Conservation (phyloP, 2,797 vertebrate genomes). For the Siniperca obscura region DNA sequence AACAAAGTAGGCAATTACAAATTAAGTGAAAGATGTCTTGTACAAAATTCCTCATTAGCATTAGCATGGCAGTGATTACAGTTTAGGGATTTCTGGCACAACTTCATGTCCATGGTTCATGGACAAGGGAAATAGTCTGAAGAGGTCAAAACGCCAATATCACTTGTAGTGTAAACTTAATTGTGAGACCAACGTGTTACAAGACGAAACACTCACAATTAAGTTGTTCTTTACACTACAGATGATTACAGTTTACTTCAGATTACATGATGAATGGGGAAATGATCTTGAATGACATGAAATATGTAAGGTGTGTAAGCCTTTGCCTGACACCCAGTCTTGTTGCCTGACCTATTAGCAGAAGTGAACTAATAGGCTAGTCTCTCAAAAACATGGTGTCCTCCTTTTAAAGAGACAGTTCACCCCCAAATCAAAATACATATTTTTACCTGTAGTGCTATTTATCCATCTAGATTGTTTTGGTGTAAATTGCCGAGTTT, state of each 20-base stretch:
- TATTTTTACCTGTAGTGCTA: no score
- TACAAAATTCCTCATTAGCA: conserved; percentile 28
- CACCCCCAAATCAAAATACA: no score
- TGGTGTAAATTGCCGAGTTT: no score
- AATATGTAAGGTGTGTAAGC: not conserved
- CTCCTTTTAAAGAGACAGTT: not conserved
- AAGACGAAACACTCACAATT: not conserved
- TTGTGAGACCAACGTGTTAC: not conserved
- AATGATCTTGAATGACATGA: not conserved
- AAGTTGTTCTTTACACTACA: not conserved
- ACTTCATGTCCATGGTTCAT: not conserved
- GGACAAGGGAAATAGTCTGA: not conserved
- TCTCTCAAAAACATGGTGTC: not conserved
- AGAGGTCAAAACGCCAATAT: not conserved
- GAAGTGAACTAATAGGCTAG: not conserved
- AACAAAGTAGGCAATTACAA: conserved; percentile 21
- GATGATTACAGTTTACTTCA: not conserved
- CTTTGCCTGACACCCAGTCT: not conserved
- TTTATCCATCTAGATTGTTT: no score
- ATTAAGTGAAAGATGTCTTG: conserved; percentile 16
- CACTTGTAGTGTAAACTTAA: not conserved
- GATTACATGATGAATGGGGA: no score
- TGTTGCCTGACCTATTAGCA: no score
- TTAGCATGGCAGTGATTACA: conserved; percentile 18
- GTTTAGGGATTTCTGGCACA: conserved; percentile 26